phyloP scores from a whole-genome alignment of 2,888 invertebrate species.

The Mythimna lalbum region DNA sequence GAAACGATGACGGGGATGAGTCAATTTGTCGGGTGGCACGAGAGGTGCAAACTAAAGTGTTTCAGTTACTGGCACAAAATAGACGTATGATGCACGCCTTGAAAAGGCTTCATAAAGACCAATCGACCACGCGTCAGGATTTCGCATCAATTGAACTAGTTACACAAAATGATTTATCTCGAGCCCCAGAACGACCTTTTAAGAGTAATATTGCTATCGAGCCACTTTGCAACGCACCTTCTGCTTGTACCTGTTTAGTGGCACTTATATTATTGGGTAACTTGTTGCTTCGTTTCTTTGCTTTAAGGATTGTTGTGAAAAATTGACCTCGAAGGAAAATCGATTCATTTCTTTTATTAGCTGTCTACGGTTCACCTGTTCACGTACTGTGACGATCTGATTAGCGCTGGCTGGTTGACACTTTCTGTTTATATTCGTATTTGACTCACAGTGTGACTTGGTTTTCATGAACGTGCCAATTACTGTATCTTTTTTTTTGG shows the following conservation, averaged over 20 bases:
- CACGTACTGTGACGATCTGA: slow-evolving; percentile 3
- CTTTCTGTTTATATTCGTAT: slow-evolving; percentile 27
- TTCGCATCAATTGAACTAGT: background rate
- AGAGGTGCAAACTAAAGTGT: background rate
- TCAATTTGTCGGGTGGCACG: background rate
- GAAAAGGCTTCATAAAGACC: background rate
- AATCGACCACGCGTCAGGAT: background rate
- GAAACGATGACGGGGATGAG: no score
- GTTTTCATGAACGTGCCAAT: slow-evolving; percentile 18
- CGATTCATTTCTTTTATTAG: slow-evolving; percentile 28
- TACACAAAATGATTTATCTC: background rate
- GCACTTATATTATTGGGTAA: slow-evolving; percentile 20
- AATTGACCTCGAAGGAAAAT: slow-evolving; percentile 51
- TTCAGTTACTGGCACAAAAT: no score
- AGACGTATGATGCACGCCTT: no score
- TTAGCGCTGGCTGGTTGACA: slow-evolving; percentile 1
- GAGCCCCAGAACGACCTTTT: background rate
- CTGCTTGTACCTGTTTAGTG: background rate
- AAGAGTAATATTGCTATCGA: background rate
- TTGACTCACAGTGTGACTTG: slow-evolving; percentile 14
- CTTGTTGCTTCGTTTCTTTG: slow-evolving; percentile 8
- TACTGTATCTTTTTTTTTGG: slow-evolving; percentile 4
- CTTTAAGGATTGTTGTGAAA: slow-evolving; percentile 31
- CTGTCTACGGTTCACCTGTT: slow-evolving; percentile 23
- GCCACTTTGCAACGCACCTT: background rate